Conservation (phyloP, 1,140 invertebrate species). For the Pantala flavescens region DNA sequence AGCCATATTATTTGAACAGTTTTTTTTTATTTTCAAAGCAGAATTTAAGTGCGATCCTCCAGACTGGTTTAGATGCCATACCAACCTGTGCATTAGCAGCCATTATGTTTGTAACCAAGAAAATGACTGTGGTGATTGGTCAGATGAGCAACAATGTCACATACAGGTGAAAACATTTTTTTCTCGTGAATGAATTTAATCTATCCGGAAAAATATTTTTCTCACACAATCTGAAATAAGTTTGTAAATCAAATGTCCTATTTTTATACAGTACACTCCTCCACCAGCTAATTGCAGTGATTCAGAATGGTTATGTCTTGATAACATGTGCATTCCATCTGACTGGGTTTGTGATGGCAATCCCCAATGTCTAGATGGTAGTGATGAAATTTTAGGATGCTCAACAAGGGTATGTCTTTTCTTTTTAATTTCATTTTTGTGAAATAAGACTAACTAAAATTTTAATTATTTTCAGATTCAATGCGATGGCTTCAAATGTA, state of each 20-base stretch:
- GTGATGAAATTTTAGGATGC: conserved; percentile 41
- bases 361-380: conserved; percentile 64
- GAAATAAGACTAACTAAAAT: background rate
- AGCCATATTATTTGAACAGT: no score
- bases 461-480: conserved; percentile 8
- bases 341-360: conserved; percentile 65
- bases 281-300: background rate
- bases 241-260: background rate
- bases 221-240: no score
- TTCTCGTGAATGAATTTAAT: background rate
- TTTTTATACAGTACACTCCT: background rate
- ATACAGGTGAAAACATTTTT: background rate
- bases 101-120: conserved; percentile 34
- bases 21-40: no score
- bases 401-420: background rate
- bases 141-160: conserved; percentile 33
- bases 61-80: background rate
- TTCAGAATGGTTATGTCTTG: conserved; percentile 35
- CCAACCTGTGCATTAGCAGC: background rate
- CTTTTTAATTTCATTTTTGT: background rate
- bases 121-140: conserved; percentile 34
- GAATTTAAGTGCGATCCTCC: background rate
- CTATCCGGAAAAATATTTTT: no score
- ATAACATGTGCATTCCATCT: conserved; percentile 46
- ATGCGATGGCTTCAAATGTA: conserved; percentile 15